Percentiles rank a stretch among this genome's conserved stretches.
phyloP scores from a whole-genome alignment of 2,113 vertebrate species.

The Microcebus ravelobensis region DNA sequence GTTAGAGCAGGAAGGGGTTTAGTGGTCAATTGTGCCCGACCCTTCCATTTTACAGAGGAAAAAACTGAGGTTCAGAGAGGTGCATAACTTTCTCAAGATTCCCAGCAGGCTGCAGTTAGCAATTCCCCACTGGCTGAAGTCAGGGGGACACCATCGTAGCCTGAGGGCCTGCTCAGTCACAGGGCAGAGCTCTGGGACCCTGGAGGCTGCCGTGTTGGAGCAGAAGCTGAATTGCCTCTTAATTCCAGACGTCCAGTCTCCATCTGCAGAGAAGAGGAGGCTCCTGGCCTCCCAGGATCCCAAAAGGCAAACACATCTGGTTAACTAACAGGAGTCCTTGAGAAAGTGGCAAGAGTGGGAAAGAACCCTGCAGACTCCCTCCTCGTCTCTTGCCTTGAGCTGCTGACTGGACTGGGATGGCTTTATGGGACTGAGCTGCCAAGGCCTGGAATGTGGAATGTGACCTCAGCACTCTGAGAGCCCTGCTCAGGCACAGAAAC shows the following conservation, averaged over 20 bases:
- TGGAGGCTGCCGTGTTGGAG: neutral
- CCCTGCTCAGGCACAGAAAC: neutral
- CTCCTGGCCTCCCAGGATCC: neutral
- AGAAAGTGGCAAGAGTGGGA: neutral
- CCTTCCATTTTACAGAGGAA: neutral
- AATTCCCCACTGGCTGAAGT: neutral
- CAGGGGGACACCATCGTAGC: neutral
- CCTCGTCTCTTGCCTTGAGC: neutral
- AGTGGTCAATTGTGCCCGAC: neutral
- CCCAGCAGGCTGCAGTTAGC: neutral
- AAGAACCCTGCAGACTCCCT: neutral
- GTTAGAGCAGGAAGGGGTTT: neutral
- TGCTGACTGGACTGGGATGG: neutral
- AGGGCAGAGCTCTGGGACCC: neutral
- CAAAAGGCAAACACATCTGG: conserved; percentile 54
- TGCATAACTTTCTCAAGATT: neutral
- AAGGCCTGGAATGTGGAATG: neutral
- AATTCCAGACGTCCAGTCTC: conserved; percentile 30
- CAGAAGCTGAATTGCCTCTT: neutral
- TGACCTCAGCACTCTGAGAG: neutral
- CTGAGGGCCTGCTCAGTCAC: neutral
- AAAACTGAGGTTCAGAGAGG: conserved; percentile 8
- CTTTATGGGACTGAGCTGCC: neutral
- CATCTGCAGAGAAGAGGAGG: conserved; percentile 5
- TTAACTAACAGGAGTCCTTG: conserved; percentile 24